A percentile compares a stretch with the other conserved stretches of the same genome.
phyloP scores from a whole-genome alignment of 2,797 vertebrate genomes.

The Xiphorhynchus erythropygius region DNA sequence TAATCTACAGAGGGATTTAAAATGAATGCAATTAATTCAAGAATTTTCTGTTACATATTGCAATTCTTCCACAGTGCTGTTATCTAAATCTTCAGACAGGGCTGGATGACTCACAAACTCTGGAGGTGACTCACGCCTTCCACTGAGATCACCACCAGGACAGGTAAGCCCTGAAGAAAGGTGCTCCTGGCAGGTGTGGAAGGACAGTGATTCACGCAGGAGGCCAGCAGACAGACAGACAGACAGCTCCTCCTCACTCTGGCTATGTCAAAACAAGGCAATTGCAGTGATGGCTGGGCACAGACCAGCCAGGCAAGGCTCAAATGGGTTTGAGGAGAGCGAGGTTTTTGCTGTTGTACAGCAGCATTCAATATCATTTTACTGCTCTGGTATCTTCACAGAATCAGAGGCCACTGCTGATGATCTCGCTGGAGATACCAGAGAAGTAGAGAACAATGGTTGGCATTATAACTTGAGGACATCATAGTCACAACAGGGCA shows the following conservation, averaged over 20 bases:
- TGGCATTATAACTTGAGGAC: neutral
- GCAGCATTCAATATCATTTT: neutral
- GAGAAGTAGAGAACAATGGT: neutral
- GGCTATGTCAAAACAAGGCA: neutral
- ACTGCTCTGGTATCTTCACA: neutral
- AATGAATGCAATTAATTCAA: neutral
- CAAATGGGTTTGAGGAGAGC: neutral
- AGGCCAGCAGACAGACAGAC: neutral
- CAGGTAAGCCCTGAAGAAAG: constrained; percentile 17
- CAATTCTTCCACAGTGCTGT: neutral
- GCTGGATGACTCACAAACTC: neutral
- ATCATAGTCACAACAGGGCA: neutral
- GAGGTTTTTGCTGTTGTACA: neutral
- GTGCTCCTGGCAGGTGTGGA: neutral
- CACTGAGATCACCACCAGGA: constrained; percentile 24
- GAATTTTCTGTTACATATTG: neutral
- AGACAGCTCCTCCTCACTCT: neutral
- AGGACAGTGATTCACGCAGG: neutral
- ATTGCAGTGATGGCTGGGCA: rapidly evolving
- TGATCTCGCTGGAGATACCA: neutral
- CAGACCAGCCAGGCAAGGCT: neutral
- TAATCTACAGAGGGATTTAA: neutral
- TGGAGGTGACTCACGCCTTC: constrained; percentile 43
- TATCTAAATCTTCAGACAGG: neutral
- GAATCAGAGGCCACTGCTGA: neutral